These are phyloP conservation scores for Zaprionus davidi DNA, from an alignment of 1,140 invertebrate genomes.

Conservation along the genomic window DNA sequence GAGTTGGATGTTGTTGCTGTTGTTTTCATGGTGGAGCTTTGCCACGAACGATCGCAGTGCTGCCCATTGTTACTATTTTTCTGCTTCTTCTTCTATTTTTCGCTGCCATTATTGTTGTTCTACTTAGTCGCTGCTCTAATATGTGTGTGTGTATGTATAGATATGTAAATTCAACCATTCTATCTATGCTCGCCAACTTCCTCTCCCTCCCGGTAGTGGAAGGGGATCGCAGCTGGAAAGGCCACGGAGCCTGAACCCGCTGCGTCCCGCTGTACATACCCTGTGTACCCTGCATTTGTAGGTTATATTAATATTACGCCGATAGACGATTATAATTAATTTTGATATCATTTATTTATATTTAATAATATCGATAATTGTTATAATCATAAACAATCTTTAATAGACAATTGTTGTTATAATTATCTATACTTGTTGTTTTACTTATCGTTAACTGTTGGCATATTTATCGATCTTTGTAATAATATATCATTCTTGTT, in stretches of 20 bases:
- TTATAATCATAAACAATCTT: too few relatives aligned
- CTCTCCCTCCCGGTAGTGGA: constrained; percentile 8
- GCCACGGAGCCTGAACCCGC: neutral
- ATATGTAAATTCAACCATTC: constrained; percentile 41
- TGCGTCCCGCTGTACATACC: neutral
- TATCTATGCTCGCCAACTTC: constrained; percentile 65
- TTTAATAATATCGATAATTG: too few relatives aligned
- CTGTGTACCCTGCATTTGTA: neutral
- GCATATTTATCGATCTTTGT: too few relatives aligned
- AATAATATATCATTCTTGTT: too few relatives aligned
- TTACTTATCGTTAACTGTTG: too few relatives aligned
- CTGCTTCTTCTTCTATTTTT: constrained; percentile 8
- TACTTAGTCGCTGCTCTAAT: constrained; percentile 73
- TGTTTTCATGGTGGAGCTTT: constrained; percentile 66
- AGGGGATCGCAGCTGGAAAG: neutral
- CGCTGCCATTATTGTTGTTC: constrained; percentile 50
- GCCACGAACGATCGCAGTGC: constrained; percentile 58
- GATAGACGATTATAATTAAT: too few relatives aligned
- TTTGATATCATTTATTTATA: too few relatives aligned
- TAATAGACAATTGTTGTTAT: too few relatives aligned
- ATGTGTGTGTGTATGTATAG: constrained; percentile 18
- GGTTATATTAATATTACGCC: too few relatives aligned
- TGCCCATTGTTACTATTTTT: constrained; percentile 62
- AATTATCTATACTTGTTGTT: too few relatives aligned
- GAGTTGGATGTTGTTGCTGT: constrained; percentile 52